A percentile compares a stretch with the other conserved stretches of the same genome.
Evolutionary conservation across 2,797 vertebrate genomes (phyloP).

Genomic region (Prionace glauca): DNA sequence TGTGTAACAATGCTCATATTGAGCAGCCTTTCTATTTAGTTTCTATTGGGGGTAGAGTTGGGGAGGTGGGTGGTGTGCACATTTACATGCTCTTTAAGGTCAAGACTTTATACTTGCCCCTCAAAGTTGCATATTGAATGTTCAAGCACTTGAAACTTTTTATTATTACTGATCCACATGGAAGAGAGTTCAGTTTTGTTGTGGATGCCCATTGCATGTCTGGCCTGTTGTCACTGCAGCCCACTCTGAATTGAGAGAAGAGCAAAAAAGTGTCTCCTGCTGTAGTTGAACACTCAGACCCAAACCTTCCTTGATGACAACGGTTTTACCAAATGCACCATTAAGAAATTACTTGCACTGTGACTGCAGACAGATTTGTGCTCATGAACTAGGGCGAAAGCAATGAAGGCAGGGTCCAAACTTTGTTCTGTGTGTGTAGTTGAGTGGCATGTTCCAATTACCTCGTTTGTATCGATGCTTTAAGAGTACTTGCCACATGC

Average conservation of each 20-base stretch:
- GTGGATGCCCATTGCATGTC: not conserved
- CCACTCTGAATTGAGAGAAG: not conserved
- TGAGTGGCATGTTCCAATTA: slow-evolving; percentile 26
- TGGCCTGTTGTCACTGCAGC: not conserved
- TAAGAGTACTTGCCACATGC: slow-evolving; percentile 17
- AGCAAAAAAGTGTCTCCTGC: not conserved
- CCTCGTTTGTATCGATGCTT: slow-evolving; percentile 21
- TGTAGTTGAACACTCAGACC: not conserved
- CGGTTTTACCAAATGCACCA: not conserved
- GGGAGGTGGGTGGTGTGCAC: no score
- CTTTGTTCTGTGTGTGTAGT: slow-evolving; percentile 20
- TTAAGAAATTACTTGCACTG: slow-evolving; percentile 1
- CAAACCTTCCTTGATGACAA: not conserved
- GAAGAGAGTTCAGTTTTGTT: not conserved
- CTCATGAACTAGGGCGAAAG: not conserved
- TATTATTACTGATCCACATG: not conserved
- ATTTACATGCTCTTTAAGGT: not conserved
- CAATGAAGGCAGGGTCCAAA: not conserved
- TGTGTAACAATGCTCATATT: not conserved
- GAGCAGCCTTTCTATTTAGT: not conserved
- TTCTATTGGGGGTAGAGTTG: not conserved
- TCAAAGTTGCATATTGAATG: no score
- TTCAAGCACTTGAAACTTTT: no score
- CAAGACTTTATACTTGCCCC: not conserved
- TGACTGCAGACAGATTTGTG: not conserved